Conservation (phyloP, 2,113 vertebrate genomes). For the Myrmophylax atrothorax region DNA sequence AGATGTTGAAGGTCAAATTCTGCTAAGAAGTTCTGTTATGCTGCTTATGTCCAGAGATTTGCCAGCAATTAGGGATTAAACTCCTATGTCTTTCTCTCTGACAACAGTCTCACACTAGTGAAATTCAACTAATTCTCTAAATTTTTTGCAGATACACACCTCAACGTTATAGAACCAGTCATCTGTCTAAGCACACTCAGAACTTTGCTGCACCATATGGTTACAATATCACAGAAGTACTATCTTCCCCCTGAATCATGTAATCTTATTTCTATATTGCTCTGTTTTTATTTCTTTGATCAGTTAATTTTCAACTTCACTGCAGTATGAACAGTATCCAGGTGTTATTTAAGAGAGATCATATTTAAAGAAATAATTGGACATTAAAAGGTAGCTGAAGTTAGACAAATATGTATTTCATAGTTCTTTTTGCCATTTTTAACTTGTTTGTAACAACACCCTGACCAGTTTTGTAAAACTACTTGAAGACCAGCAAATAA, state of each 20-base stretch:
- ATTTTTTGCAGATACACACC: neutral
- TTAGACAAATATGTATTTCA: neutral
- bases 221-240: neutral
- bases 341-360: neutral
- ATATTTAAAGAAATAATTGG: neutral
- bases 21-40: neutral
- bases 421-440: neutral
- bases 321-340: neutral
- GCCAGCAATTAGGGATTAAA: neutral
- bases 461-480: neutral
- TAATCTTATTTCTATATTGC: neutral
- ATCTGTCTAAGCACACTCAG: neutral
- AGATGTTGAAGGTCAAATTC: neutral
- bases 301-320: neutral
- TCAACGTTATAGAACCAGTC: neutral
- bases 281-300: neutral
- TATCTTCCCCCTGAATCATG: neutral
- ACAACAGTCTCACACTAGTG: neutral
- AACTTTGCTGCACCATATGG: neutral
- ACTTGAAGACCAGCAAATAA: neutral
- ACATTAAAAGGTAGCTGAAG: neutral
- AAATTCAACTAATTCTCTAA: neutral
- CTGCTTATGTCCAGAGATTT: neutral
- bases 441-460: neutral
- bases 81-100: neutral